Evolutionary conservation across 2,888 invertebrate species (phyloP), one percentile per base, ranked within the genome.

Genomic region (Callyntrura sp.): DNA sequence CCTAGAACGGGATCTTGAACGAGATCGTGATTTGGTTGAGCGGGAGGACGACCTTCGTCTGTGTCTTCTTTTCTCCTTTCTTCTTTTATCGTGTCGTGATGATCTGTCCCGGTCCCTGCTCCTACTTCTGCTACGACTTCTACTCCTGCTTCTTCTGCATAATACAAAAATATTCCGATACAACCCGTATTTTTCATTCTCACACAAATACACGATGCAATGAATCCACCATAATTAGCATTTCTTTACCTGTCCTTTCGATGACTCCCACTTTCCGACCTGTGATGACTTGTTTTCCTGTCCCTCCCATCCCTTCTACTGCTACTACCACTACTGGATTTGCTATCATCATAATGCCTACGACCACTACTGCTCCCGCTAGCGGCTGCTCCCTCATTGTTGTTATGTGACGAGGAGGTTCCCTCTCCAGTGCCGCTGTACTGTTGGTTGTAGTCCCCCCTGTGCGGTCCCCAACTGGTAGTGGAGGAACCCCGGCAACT

Each of bases 41-140:
- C 85, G 65, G 11, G 76, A 84, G 0, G 90, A 90, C 17, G 90
- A 90, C 35, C 90, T 86, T 51, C 91, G 79, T 57, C 91, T 86
- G 23, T 89, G 89, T 14, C 84, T 76, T 55, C 88, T 88, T 76
- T 90, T 90, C 55, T 92, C 93, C 60, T 91, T 87, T 68, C 90
- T 81, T 35, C 91, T 17, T 55, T 90, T 85, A 20, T 90, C 82
- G 68, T 91, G 87, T 65, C 89, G 62, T 9, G 89, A 89, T 4
- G 89, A 89, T 45, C 88, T 48, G 70, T 90, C 89, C 28, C 81
- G 76, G 65, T 85, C 85, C 43, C 86, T 81, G 70, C 89, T 89
- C 25, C 84, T 62, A 62, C 89, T 85, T 55, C 89, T 76, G 20
- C 88, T 88, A 11, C 81, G 65, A 73, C 89, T 89, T 65, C 84